Evolutionary conservation across 2,113 vertebrate species (phyloP).

Genomic region (Pluvialis apricaria): DNA sequence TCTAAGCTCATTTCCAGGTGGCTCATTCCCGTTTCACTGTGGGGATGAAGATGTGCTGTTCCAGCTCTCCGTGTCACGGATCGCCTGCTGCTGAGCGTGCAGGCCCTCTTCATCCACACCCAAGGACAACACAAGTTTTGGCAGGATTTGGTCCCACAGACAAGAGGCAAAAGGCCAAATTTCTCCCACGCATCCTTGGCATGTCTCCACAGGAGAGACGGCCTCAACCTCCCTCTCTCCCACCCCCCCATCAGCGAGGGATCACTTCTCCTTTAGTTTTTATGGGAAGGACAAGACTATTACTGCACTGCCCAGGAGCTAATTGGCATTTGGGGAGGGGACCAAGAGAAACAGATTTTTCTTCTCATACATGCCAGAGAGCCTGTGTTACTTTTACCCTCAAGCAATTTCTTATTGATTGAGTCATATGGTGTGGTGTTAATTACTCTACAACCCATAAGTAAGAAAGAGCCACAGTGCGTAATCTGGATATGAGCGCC

Average conservation of each 20-base stretch:
- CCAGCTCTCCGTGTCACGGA: fast-evolving
- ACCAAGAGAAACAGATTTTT: neutral
- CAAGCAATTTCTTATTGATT: neutral
- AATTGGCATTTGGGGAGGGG: neutral
- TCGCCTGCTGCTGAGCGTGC: fast-evolving
- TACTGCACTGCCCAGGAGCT: neutral
- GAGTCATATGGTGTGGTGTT: neutral
- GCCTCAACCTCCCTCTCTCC: neutral
- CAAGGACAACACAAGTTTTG: neutral
- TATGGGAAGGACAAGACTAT: neutral
- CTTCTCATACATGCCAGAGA: neutral
- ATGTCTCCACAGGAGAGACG: neutral
- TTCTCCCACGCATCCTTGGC: neutral
- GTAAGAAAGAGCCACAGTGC: neutral
- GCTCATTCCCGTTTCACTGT: neutral
- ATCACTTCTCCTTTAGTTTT: neutral
- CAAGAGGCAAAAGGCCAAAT: neutral
- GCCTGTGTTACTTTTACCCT: neutral
- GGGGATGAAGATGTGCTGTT: fast-evolving
- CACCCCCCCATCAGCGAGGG: no score
- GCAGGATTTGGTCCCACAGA: neutral
- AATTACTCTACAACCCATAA: neutral
- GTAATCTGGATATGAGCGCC: neutral
- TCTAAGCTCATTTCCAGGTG: neutral
- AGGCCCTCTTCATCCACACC: neutral